Conservation (phyloP, 1,140 invertebrate species). For the Atta colombica region DNA sequence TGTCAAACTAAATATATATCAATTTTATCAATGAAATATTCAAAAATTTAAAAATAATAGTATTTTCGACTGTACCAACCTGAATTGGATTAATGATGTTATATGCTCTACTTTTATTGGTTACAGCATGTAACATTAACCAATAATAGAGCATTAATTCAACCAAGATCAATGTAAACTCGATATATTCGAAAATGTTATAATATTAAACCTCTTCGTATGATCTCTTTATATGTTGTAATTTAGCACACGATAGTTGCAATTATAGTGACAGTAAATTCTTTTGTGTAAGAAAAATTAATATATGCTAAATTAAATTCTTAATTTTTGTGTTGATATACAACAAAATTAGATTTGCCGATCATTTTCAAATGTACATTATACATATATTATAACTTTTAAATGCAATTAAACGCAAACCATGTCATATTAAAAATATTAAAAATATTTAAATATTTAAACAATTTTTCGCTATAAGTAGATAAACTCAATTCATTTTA, state of each 20-base stretch:
- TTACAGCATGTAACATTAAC: no score
- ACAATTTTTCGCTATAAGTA: not conserved
- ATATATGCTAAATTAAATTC: no score
- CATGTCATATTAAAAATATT: not conserved
- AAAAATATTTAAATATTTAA: not conserved
- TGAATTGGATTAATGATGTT: no score
- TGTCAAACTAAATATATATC: not conserved
- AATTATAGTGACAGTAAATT: no score
- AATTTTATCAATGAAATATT: not conserved
- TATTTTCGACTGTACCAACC: no score
- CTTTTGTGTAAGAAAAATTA: no score
- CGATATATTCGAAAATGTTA: no score
- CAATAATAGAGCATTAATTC: no score
- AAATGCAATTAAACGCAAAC: constrained; percentile 1
- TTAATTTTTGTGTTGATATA: not conserved
- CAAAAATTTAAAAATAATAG: not conserved
- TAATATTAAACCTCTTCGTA: constrained; percentile 4
- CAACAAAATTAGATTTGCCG: not conserved
- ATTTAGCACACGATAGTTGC: not conserved
- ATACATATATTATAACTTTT: no score
- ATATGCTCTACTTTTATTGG: no score
- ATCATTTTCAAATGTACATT: not conserved
- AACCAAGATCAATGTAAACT: no score
- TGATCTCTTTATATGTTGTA: no score
- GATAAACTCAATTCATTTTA: not conserved